These are phyloP conservation scores for Cyanocitta stelleri DNA, from an alignment of 2,113 vertebrate species.

Conservation along the genomic window DNA sequence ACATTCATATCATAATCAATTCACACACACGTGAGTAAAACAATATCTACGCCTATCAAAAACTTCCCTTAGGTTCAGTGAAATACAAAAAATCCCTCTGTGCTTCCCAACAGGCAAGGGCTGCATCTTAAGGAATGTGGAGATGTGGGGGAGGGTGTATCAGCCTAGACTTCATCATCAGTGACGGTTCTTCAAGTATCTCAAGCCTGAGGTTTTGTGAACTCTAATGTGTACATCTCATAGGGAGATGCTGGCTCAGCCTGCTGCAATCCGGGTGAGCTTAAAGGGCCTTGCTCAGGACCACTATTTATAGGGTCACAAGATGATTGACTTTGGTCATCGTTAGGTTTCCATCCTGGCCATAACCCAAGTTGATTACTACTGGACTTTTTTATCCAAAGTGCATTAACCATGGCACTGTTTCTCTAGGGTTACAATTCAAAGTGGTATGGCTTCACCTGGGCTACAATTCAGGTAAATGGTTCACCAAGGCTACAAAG, in stretches of 20 bases:
- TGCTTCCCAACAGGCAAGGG: neutral
- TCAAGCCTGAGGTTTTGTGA: neutral
- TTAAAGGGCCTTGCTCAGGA: neutral
- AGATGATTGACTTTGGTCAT: neutral
- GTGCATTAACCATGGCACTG: no score
- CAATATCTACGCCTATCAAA: neutral
- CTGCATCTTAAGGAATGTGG: neutral
- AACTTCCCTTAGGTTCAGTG: neutral
- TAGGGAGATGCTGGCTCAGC: neutral
- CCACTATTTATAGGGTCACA: neutral
- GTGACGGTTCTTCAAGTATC: neutral
- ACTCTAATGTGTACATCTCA: neutral
- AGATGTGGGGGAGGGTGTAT: neutral
- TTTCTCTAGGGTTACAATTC: neutral
- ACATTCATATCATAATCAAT: neutral
- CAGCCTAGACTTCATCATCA: neutral
- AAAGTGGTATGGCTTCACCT: neutral
- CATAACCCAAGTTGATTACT: neutral
- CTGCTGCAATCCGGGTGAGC: neutral
- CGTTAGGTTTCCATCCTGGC: neutral
- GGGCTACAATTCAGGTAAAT: neutral
- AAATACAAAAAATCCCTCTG: neutral
- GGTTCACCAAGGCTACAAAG: neutral
- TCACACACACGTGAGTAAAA: neutral
- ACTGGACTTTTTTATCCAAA: no score